A percentile compares a stretch with the other conserved stretches of the same genome.
Conservation (phyloP, 1,140 invertebrate species). For the Formica exsecta region DNA sequence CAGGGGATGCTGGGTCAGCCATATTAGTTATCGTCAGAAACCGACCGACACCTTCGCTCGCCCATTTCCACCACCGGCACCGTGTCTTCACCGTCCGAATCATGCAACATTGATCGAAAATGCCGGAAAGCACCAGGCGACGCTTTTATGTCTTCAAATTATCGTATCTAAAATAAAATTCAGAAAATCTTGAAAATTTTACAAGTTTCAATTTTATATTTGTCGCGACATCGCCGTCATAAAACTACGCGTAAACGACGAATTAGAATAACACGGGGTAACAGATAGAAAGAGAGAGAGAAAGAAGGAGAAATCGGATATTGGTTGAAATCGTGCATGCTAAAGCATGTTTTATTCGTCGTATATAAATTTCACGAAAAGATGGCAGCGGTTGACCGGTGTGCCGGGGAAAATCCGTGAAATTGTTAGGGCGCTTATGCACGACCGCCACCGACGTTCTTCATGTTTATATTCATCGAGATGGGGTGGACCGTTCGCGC, state of each 20-base stretch:
- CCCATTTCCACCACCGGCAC: neutral
- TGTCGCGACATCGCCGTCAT: constrained; percentile 1
- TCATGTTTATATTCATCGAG: constrained; percentile 79
- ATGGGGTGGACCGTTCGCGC: constrained; percentile 42
- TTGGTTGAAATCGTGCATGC: constrained; percentile 22
- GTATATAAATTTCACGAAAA: constrained; percentile 48
- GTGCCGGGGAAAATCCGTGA: constrained; percentile 54
- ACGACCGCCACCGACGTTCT: constrained; percentile 58
- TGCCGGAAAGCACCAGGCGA: neutral
- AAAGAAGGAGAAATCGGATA: neutral
- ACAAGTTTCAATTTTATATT: neutral
- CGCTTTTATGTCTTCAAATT: constrained; percentile 69
- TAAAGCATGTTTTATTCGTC: constrained; percentile 58
- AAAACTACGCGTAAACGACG: constrained; percentile 16
- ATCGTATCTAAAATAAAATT: constrained; percentile 37
- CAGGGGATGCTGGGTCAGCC: constrained; percentile 71
- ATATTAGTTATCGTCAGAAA: constrained; percentile 73
- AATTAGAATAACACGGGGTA: constrained; percentile 15
- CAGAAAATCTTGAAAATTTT: constrained; percentile 46
- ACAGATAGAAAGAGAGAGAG: neutral
- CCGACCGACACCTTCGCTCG: constrained; percentile 42
- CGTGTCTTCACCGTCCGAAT: constrained; percentile 26
- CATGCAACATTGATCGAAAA: constrained; percentile 58
- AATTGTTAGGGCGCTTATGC: constrained; percentile 59
- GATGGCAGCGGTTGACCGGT: constrained; percentile 44